Conservation (phyloP, 92 coral and sea anemone species). For the Palythoa grandis region DNA sequence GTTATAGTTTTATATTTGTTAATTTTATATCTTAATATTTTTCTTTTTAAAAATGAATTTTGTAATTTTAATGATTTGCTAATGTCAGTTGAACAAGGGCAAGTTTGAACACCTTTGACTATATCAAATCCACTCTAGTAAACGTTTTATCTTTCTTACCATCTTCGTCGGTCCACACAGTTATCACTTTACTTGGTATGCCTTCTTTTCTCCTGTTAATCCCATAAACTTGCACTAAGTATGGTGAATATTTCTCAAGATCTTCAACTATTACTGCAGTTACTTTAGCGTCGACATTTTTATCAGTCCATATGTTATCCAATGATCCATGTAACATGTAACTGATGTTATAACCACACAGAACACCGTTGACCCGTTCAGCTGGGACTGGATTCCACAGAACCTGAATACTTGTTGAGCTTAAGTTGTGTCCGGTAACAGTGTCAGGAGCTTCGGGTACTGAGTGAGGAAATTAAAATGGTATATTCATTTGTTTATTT, state of each 20-base stretch:
- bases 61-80: too few species aligned
- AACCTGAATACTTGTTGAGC: conserved; percentile 76
- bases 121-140: too few species aligned
- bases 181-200: conserved; percentile 48
- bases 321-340: conserved; percentile 45
- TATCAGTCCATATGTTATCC: conserved; percentile 36
- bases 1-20: too few species aligned
- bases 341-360: conserved; percentile 71
- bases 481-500: too few species aligned
- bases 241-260: conserved; percentile 72
- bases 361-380: conserved; percentile 67
- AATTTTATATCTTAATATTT: too few species aligned
- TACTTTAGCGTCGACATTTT: conserved; percentile 29
- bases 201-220: conserved; percentile 84
- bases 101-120: too few species aligned
- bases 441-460: conserved; percentile 62
- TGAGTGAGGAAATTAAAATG: neutral
- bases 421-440: conserved; percentile 62
- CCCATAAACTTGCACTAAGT: conserved; percentile 75
- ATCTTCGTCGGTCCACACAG: conserved; percentile 78
- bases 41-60: too few species aligned
- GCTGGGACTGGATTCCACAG: conserved; percentile 80
- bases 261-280: conserved; percentile 50
- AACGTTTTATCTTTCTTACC: conserved; percentile 58
- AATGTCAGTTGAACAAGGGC: too few species aligned